Evolutionary conservation across 2,888 invertebrate species (phyloP), one percentile per base, ranked within the genome.

Genomic region (Ichneumoninae sp.): DNA sequence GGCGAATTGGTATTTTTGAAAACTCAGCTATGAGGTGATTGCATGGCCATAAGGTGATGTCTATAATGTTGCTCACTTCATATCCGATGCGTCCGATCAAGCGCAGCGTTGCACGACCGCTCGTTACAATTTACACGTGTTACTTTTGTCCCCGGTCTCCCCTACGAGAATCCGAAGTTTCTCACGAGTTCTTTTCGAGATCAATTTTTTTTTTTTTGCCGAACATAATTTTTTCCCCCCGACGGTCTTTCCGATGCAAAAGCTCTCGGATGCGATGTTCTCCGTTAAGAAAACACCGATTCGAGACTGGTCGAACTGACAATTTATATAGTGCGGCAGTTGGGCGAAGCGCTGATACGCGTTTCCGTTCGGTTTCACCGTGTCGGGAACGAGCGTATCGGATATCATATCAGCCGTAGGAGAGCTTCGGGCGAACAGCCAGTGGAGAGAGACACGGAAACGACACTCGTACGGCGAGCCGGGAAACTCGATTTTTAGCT

Each of bases 321-420:
- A 74, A 78, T 84, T 81, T 84, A 84, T 81, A 70, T 69, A 76
- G 77, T 73, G n/a, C 8, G 74, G 78, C 74, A 54, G 73, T 66
- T 30, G 78, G 30, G 40, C 70, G 81, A 60, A 81, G 47, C 74
- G 71, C 54, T 57, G 81, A 74, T 78, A 70, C 66, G 75, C 85
- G 82, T 82, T 85, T 85, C 82, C 85, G 85, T 81, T 85, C 60
- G 65, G 70, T 79, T 73, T 78, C 50, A 13, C 47, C 36, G 13
- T 1, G 3, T n/a, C 63, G n/a, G 33, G 70, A 75, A 65, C 71
- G 75, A 57, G 54, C 69, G 71, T 79, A 85, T 85, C 81, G 79
- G 85, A 85, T 85, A 85, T 85, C 70, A 71, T 75, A 85, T 85
- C 79, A 76, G 66, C 69, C 74, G 65, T 40, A n/a, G 44, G 3